Percentiles rank a stretch among this genome's conserved stretches.
Conservation (phyloP, 2,888 invertebrate species). For the Xiphydria camelus region DNA sequence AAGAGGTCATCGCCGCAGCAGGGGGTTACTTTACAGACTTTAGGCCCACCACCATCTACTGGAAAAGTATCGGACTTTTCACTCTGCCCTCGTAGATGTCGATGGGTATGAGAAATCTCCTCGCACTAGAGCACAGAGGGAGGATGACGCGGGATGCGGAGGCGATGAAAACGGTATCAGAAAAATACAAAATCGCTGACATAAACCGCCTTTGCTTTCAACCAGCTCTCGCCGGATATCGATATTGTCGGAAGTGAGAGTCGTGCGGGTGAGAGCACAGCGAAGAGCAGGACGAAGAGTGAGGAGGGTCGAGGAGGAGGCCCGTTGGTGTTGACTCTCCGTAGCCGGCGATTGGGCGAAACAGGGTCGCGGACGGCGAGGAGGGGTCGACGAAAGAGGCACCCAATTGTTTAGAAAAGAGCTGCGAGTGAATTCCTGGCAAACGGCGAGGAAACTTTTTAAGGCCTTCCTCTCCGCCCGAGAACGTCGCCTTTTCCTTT, state of each 20-base stretch:
- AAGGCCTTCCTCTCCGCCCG: constrained; percentile 11
- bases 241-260: too few relatives aligned
- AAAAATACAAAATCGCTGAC: constrained; percentile 26
- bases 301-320: constrained; percentile 6
- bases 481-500: too few relatives aligned
- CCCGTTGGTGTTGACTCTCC: constrained; percentile 4
- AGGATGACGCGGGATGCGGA: too few relatives aligned
- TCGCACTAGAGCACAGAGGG: too few relatives aligned
- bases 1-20: too few relatives aligned
- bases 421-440: constrained; percentile 18
- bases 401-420: constrained; percentile 26
- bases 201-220: constrained; percentile 19
- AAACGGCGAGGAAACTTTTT: constrained; percentile 22
- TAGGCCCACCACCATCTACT: too few relatives aligned
- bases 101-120: too few relatives aligned
- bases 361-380: constrained; percentile 1
- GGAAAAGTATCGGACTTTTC: too few relatives aligned
- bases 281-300: too few relatives aligned
- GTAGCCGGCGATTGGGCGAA: constrained; percentile 6
- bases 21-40: too few relatives aligned
- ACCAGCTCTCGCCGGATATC: constrained; percentile 22
- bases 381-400: constrained; percentile 18
- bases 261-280: too few relatives aligned
- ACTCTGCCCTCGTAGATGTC: too few relatives aligned
- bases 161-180: constrained; percentile 13